Evolutionary conservation across 2,888 invertebrate genomes (phyloP), one percentile per base, ranked within the genome.

Genomic region (Petrophora chlorosata): DNA sequence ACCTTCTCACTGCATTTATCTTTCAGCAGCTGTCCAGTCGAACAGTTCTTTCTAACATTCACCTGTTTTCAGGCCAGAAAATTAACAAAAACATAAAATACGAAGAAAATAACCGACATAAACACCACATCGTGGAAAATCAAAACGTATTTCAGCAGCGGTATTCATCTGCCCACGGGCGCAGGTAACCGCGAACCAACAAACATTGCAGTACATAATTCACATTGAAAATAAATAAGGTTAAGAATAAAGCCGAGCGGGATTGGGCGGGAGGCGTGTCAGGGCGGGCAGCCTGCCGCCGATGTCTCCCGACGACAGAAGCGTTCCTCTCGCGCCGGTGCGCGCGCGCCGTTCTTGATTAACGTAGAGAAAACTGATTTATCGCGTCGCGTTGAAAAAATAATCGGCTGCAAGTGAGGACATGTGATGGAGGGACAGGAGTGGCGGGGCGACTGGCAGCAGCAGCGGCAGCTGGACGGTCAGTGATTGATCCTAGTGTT

Each of bases 231-330:
- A 79, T 78, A 80, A 83, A 82, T 79, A 78, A 70, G 62, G 58
- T 53, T 58, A 64, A 57, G 59, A 50, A 59, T 63, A 64, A 60
- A 67, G 66, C 66, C 59, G 54, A 57, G 61, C 63, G 54, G 49
- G 56, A 50, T 49, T 42, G 82, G 82, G 84, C 80, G 84, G 77
- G 73, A 70, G 84, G 84, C 79, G 79, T 70, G 63, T 42, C 63
- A 54, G 67, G 74, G 75, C 77, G 73, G 68, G 59, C 53, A 55
- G 56, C 43, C 36, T 46, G 62, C 43, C 64, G 74, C 53, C 71
- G 73, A 59, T 95, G 95, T 88, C 94, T 95, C 63, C 95, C 95
- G 58, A 96, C 96, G 68, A 96, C 96, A 58, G 95, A 95, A 57
- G 95, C 94, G 84, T 63, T 89, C 82, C 65, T 67, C 83, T 90